A percentile compares a stretch with the other conserved stretches of the same genome.
These are phyloP conservation scores for Anastrepha obliqua DNA, from an alignment of 1,140 invertebrate species.

Conservation along the genomic window DNA sequence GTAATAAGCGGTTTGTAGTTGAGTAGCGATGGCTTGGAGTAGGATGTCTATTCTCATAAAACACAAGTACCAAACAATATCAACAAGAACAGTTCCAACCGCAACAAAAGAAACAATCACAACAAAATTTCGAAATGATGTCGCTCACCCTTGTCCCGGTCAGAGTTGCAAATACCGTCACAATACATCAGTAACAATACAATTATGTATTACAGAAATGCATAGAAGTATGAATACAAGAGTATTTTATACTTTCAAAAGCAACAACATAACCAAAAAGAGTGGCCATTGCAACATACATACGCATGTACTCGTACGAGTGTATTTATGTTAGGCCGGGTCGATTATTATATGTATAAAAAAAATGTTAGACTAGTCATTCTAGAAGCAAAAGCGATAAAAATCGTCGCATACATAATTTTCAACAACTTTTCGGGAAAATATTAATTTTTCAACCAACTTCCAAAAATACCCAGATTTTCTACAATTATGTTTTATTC, in stretches of 20 bases:
- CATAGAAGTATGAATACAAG: neutral
- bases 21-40: neutral
- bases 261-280: too few relatives aligned
- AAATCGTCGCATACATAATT: too few relatives aligned
- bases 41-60: neutral
- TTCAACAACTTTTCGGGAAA: too few relatives aligned
- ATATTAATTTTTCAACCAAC: too few relatives aligned
- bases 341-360: too few relatives aligned
- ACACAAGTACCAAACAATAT: slow-evolving; percentile 8
- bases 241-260: too few relatives aligned
- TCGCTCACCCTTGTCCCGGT: slow-evolving; percentile 40
- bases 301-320: too few relatives aligned
- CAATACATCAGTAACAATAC: slow-evolving; percentile 11
- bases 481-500: too few relatives aligned
- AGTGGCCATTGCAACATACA: neutral
- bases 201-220: neutral
- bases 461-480: too few relatives aligned
- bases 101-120: slow-evolving; percentile 43
- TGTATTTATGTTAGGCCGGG: too few relatives aligned
- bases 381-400: too few relatives aligned
- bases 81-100: slow-evolving; percentile 7
- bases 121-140: slow-evolving; percentile 41
- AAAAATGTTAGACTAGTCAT: too few relatives aligned
- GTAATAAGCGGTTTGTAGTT: neutral
- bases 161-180: slow-evolving; percentile 23